Percentiles rank a stretch among this genome's conserved stretches.
Evolutionary conservation across 2,888 invertebrate species (phyloP).

Genomic region (Cacoxenus indagator): DNA sequence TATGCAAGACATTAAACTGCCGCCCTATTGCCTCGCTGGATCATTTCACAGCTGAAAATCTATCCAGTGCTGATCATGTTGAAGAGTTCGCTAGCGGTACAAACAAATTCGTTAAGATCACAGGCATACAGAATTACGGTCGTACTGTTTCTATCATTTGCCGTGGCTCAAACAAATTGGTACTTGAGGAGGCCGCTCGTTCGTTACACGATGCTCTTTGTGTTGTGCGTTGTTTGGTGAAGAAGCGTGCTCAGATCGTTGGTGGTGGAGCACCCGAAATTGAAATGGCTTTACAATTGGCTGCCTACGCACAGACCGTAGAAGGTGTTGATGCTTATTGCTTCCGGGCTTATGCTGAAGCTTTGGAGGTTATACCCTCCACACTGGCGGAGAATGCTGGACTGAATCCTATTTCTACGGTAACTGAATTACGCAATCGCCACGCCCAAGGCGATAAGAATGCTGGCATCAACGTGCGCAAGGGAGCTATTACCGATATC

Average conservation of each 20-base stretch:
- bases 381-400: constrained; percentile 92
- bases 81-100: constrained; percentile 93
- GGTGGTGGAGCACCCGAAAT: constrained; percentile 99
- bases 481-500: constrained; percentile 97
- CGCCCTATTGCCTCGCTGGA: constrained; percentile 98
- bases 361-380: constrained; percentile 92
- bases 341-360: constrained; percentile 94
- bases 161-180: constrained; percentile 87
- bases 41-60: constrained; percentile 93
- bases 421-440: constrained; percentile 94
- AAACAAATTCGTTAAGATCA: constrained; percentile 92
- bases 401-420: constrained; percentile 93
- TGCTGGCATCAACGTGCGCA: constrained; percentile 96
- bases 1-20: constrained; percentile 94
- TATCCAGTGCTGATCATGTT: constrained; percentile 92
- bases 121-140: constrained; percentile 88
- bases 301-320: constrained; percentile 84
- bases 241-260: constrained; percentile 90
- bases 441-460: constrained; percentile 89
- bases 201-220: constrained; percentile 92
- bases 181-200: constrained; percentile 91
- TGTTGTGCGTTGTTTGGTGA: constrained; percentile 96
- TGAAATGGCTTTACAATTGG: constrained; percentile 88
- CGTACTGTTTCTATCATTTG: constrained; percentile 93
- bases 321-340: constrained; percentile 96